A percentile compares a stretch with the other conserved stretches of the same genome.
Conservation (phyloP, 2,888 invertebrate genomes). For the Meganola albula region DNA sequence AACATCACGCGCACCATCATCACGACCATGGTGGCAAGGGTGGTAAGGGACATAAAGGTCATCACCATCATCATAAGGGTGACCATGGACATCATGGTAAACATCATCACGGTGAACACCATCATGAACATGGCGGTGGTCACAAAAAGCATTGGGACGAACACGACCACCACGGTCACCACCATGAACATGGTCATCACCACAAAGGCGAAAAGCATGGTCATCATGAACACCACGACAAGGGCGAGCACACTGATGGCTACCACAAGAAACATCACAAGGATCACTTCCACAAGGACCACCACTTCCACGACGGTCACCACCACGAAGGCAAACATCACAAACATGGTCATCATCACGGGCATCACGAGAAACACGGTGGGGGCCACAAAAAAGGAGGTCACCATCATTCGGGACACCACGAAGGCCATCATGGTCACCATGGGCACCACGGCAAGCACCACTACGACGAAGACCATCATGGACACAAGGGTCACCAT, state of each 20-base stretch:
- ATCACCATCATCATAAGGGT: slow-evolving; percentile 87
- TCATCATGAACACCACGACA: slow-evolving; percentile 90
- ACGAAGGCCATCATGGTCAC: slow-evolving; percentile 87
- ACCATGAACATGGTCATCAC: slow-evolving; percentile 86
- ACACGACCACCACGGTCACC: slow-evolving; percentile 84
- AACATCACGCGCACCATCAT: slow-evolving; percentile 82
- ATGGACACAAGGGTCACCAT: slow-evolving; percentile 87
- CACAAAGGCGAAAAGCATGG: slow-evolving; percentile 88
- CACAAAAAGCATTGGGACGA: slow-evolving; percentile 89
- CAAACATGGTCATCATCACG: slow-evolving; percentile 86
- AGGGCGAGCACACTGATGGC: slow-evolving; percentile 87
- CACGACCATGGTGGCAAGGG: slow-evolving; percentile 85
- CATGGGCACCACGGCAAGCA: slow-evolving; percentile 89
- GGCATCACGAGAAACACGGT: slow-evolving; percentile 83
- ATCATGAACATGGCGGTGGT: slow-evolving; percentile 85
- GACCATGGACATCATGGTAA: slow-evolving; percentile 87
- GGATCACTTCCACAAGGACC: slow-evolving; percentile 91
- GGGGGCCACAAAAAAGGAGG: slow-evolving; percentile 89
- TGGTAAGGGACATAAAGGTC: slow-evolving; percentile 85
- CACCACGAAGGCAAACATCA: slow-evolving; percentile 90
- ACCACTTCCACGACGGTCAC: slow-evolving; percentile 92
- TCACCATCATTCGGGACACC: slow-evolving; percentile 86
- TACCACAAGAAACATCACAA: slow-evolving; percentile 92
- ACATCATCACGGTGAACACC: slow-evolving; percentile 84
- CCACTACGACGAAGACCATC: slow-evolving; percentile 87